phyloP scores from a whole-genome alignment of 2,888 invertebrate genomes.

The Lottia gigantea region DNA sequence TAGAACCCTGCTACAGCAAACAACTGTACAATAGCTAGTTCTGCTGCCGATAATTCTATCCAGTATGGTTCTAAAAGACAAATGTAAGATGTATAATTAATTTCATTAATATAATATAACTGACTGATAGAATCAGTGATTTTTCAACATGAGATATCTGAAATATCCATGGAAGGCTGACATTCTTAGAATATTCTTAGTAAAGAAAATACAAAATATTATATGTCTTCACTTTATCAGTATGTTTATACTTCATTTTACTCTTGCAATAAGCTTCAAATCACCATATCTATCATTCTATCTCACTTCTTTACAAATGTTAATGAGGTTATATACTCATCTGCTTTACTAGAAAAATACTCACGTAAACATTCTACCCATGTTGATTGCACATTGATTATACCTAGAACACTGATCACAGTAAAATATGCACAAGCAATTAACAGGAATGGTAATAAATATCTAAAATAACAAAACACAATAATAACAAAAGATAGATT shows the following conservation, averaged over 20 bases:
- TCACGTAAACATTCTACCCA: constrained; percentile 72
- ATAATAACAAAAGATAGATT: neutral
- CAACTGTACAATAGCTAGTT: constrained; percentile 70
- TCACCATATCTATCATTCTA: too few species aligned
- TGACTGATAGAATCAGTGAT: neutral
- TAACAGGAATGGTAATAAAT: constrained; percentile 69
- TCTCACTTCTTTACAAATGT: too few species aligned
- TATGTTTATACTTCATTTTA: too few species aligned
- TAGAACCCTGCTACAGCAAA: constrained; percentile 71
- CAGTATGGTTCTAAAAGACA: constrained; percentile 70
- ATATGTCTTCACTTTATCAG: too few species aligned
- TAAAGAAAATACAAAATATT: too few species aligned
- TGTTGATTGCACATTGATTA: constrained; percentile 69
- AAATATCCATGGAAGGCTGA: too few species aligned
- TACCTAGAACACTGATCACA: constrained; percentile 69
- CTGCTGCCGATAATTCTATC: constrained; percentile 71
- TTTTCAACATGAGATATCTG: neutral
- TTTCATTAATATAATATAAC: neutral
- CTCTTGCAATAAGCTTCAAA: too few species aligned
- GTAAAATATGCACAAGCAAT: constrained; percentile 70
- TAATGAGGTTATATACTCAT: too few species aligned
- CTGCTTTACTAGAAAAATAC: constrained; percentile 23
- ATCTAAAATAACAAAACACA: constrained; percentile 49
- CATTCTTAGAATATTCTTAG: too few species aligned
- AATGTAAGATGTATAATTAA: constrained; percentile 17